Conservation (phyloP, 2,797 vertebrate genomes). For the Sebastes itinus region DNA sequence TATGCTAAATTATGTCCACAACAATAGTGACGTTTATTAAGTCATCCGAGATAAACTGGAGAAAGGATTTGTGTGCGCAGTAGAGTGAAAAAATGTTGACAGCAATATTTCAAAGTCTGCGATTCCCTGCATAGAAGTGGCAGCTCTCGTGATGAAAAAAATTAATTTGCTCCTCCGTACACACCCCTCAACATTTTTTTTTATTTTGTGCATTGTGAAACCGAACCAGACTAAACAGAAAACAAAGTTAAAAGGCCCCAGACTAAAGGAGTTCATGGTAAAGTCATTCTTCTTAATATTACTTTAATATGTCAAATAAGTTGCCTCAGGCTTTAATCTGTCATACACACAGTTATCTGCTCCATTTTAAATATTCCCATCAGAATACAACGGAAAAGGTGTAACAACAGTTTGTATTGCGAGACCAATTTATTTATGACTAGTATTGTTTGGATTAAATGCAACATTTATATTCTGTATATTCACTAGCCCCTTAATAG, state of each 20-base stretch:
- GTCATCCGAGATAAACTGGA: background rate
- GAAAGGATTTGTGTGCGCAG: background rate
- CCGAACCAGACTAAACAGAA: too few relatives aligned
- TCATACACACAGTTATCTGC: background rate
- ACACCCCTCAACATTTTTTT: too few relatives aligned
- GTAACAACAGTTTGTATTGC: background rate
- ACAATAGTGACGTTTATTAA: background rate
- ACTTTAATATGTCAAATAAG: background rate
- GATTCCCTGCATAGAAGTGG: background rate
- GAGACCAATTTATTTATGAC: background rate
- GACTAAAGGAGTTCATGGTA: background rate
- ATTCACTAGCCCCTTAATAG: background rate
- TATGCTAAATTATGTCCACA: background rate
- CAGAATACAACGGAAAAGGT: background rate
- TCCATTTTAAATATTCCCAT: background rate
- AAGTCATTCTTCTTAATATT: background rate
- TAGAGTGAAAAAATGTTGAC: background rate
- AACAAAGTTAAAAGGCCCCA: too few relatives aligned
- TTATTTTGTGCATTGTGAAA: too few relatives aligned
- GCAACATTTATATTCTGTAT: background rate
- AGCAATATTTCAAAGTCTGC: background rate
- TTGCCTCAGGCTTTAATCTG: background rate
- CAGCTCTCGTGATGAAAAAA: background rate
- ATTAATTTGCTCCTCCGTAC: too few relatives aligned
- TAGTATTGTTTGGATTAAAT: background rate